These are phyloP conservation scores for Tricholauxania praeusta DNA, from an alignment of 2,888 invertebrate species.

Conservation along the genomic window DNA sequence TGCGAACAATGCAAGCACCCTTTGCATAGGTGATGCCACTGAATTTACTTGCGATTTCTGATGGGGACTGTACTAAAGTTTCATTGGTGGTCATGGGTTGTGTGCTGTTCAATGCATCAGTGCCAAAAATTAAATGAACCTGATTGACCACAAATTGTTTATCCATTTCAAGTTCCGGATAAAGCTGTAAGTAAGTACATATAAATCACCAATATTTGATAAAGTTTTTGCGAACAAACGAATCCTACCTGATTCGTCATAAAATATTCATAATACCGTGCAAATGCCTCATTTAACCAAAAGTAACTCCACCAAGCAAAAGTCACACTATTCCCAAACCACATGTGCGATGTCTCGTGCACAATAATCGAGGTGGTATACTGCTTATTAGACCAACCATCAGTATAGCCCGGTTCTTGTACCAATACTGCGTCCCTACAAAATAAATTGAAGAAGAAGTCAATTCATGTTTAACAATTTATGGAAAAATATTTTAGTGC, in stretches of 20 bases:
- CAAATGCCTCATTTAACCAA: slow-evolving; percentile 77
- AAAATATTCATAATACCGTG: slow-evolving; percentile 78
- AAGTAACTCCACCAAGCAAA: slow-evolving; percentile 71
- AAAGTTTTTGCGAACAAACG: slow-evolving; percentile 28
- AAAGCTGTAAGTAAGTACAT: slow-evolving; percentile 73
- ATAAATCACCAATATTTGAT: not conserved
- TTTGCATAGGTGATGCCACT: slow-evolving; percentile 76
- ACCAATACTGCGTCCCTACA: slow-evolving; percentile 54
- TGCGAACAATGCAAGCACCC: slow-evolving; percentile 74
- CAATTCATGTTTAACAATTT: not conserved
- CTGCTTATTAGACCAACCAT: slow-evolving; percentile 56
- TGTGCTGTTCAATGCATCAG: slow-evolving; percentile 71
- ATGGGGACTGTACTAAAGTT: slow-evolving; percentile 70
- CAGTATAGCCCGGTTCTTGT: slow-evolving; percentile 53
- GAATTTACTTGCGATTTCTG: slow-evolving; percentile 72
- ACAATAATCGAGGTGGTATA: slow-evolving; percentile 71
- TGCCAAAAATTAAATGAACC: slow-evolving; percentile 73
- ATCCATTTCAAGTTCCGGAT: slow-evolving; percentile 74
- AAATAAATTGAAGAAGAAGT: not conserved
- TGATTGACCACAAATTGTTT: slow-evolving; percentile 79
- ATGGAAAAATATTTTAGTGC: slow-evolving; percentile 57
- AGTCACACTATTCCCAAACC: slow-evolving; percentile 75
- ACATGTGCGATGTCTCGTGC: slow-evolving; percentile 72
- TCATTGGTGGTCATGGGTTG: slow-evolving; percentile 72
- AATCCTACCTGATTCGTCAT: slow-evolving; percentile 66